Conservation (phyloP, 2,797 vertebrate species). For the Decapterus maruadsi region DNA sequence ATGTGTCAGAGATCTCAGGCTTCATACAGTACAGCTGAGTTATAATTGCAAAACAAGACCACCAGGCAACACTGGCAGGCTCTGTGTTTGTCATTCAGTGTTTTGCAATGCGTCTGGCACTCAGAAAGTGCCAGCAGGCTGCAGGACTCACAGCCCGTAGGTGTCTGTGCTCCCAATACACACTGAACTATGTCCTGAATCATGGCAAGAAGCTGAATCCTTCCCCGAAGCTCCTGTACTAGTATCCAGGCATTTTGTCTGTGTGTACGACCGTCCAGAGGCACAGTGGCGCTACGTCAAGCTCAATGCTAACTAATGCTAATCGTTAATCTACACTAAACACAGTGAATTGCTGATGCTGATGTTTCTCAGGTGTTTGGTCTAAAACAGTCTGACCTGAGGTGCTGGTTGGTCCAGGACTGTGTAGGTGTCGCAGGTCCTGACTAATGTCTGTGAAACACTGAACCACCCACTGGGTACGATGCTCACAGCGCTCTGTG, state of each 20-base stretch:
- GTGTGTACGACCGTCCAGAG: not conserved
- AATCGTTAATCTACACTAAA: not conserved
- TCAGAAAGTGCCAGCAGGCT: conserved; percentile 28
- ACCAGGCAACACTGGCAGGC: conserved; percentile 34
- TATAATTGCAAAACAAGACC: conserved; percentile 44
- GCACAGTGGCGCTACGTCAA: not conserved
- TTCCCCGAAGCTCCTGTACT: not conserved
- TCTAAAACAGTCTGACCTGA: not conserved
- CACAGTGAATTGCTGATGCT: not conserved
- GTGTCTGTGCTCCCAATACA: conserved; percentile 31
- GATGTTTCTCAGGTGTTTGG: not conserved
- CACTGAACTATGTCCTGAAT: conserved; percentile 15
- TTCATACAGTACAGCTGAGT: conserved; percentile 7
- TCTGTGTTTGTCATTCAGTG: conserved; percentile 38
- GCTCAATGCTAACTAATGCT: not conserved
- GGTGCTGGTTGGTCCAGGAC: too few species aligned
- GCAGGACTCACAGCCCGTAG: conserved; percentile 34
- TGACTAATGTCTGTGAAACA: too few species aligned
- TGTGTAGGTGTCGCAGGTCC: too few species aligned
- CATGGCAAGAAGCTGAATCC: conserved; percentile 7
- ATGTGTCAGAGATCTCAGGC: conserved; percentile 25
- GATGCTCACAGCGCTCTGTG: too few species aligned
- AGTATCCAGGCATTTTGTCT: not conserved
- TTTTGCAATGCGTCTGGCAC: conserved; percentile 38
- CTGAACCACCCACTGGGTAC: too few species aligned